Conservation (phyloP, 1,140 invertebrate genomes). For the Macrobrachium nipponense region DNA sequence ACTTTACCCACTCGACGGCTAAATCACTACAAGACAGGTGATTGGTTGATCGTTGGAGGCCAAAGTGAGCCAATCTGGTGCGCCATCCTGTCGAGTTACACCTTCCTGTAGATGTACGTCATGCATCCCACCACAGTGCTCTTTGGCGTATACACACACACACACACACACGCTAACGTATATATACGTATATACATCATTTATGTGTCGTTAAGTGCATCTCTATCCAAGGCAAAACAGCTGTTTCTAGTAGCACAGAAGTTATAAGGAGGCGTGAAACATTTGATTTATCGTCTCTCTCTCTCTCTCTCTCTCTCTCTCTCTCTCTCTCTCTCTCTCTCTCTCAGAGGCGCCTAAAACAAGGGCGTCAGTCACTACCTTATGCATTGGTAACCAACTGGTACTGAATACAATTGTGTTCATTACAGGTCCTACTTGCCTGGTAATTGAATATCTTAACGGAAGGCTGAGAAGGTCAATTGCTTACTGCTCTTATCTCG, state of each 20-base stretch:
- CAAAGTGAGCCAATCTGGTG: no score
- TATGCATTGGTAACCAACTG: not conserved
- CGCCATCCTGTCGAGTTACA: no score
- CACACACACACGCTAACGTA: no score
- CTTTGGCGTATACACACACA: no score
- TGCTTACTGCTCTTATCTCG: not conserved
- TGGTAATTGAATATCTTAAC: not conserved
- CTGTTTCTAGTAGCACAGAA: not conserved
- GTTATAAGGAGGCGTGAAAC: not conserved
- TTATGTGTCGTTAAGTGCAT: not conserved
- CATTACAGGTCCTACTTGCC: not conserved
- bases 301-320: slow-evolving; percentile 25
- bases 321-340: slow-evolving; percentile 24
- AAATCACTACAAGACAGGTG: no score
- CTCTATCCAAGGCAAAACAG: not conserved
- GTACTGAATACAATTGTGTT: no score
- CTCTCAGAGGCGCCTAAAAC: not conserved
- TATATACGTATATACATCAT: not conserved
- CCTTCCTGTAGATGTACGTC: no score
- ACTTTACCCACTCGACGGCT: not conserved
- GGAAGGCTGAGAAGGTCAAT: no score
- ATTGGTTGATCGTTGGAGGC: no score
- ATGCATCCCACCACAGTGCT: no score
- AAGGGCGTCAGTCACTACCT: not conserved
- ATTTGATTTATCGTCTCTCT: not conserved